Percentiles rank a stretch among this genome's conserved stretches.
phyloP scores from a whole-genome alignment of 2,888 invertebrate species.

The Mesorhabditis sp. region DNA sequence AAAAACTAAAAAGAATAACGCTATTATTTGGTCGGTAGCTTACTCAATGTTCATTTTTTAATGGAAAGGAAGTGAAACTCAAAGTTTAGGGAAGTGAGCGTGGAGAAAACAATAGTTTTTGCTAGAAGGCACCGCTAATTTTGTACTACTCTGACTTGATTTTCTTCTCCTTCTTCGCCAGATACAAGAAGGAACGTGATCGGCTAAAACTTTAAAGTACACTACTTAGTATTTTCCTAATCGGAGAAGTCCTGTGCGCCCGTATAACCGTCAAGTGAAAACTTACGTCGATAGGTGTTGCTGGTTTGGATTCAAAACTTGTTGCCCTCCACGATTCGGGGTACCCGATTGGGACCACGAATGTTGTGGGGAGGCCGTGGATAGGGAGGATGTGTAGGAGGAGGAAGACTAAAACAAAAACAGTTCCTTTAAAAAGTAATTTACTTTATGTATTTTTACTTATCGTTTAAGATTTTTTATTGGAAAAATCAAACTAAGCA shows the following conservation, averaged over 20 bases:
- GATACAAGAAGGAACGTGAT: too few relatives aligned
- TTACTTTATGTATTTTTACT: too few relatives aligned
- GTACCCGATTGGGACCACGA: conserved; percentile 34
- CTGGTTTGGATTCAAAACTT: conserved; percentile 9
- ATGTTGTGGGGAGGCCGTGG: conserved; percentile 40
- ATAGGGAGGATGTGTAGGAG: conserved; percentile 55
- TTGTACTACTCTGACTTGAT: too few relatives aligned
- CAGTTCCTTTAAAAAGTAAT: not conserved
- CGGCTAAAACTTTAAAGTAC: not conserved
- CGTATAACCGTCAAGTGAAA: not conserved
- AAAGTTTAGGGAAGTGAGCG: too few relatives aligned
- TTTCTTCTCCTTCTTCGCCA: too few relatives aligned
- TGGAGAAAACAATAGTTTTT: too few relatives aligned
- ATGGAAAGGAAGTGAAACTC: too few relatives aligned
- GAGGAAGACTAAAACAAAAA: conserved; percentile 45
- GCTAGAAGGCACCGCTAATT: too few relatives aligned
- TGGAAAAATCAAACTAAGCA: not conserved
- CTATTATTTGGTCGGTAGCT: too few relatives aligned
- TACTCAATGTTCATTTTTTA: too few relatives aligned
- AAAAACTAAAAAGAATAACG: not conserved
- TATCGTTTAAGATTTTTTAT: too few relatives aligned
- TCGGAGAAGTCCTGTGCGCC: conserved; percentile 2
- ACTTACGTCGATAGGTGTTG: not conserved
- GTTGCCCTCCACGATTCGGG: conserved; percentile 21
- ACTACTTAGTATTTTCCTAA: not conserved